Evolutionary conservation across 2,113 vertebrate species (phyloP), one percentile per base, ranked within the genome.

Genomic region (Xiphophorus maculatus): DNA sequence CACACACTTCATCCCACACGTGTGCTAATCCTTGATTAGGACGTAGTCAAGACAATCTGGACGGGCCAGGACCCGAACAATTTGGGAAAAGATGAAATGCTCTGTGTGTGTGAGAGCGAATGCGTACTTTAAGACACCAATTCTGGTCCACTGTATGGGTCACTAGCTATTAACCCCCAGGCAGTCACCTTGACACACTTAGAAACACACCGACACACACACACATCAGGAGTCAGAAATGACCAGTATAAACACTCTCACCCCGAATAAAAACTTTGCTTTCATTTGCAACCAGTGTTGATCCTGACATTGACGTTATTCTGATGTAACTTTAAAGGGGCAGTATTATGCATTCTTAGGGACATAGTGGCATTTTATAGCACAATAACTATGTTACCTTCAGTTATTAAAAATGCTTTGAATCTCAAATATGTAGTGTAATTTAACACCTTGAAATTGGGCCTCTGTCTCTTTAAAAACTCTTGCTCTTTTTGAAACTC

Each of bases 91-190:
- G 68, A 69, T 22, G 9, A 61, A 83, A 79, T 61, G 12, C 51
- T 30, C 19, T 30, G 3, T 42, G 40, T 69, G 42, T 15, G 28
- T 22, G 66, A 81, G 27, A 71, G 51, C 35, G 51, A 40, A 54
- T 71, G 69, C 73, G 63, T 74, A 61, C 73, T 66, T 88, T 77
- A 86, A 86, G 66, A 68, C 71, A 71, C 54, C 63, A 44, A 51
- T 74, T 72, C 66, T 83, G 48, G 82, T 84, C 71, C 42, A 65
- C 77, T 85, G 69, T 81, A 64, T 68, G 85, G 91, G 90, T 91
- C 89, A 91, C 44, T 86, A 79, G 87, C 86, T 93, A 93, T 93
- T 91, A 93, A 93, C 91, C 91, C 85, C 70, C 44, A 84, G 79
- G 88, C 77, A 91, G 89, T 91, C 89, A 93, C 90, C 89, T 93